Percentiles rank a stretch among this genome's conserved stretches.
phyloP scores from a whole-genome alignment of 1,140 invertebrate genomes.

The Aphelenchoides fujianensis region DNA sequence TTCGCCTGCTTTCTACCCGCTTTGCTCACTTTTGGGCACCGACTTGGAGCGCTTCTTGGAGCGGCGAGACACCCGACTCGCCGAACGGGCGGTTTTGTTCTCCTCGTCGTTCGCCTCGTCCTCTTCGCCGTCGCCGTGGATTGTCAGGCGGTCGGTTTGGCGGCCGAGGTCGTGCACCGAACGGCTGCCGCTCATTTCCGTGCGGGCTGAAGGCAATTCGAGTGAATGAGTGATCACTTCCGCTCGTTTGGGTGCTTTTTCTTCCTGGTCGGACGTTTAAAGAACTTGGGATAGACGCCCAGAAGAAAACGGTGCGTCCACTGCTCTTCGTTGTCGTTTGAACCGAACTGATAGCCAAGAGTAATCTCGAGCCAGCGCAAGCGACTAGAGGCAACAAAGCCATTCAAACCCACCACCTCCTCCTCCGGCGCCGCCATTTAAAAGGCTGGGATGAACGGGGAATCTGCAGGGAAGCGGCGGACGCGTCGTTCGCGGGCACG shows the following conservation, averaged over 20 bases:
- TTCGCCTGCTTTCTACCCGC: no score
- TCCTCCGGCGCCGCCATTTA: neutral
- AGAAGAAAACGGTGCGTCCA: no score
- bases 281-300: no score
- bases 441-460: constrained; percentile 19
- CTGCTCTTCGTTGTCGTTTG: no score
- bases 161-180: constrained; percentile 12
- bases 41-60: neutral
- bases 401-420: no score
- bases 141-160: constrained; percentile 16
- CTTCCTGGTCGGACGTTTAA: no score
- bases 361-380: no score
- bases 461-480: constrained; percentile 8
- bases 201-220: neutral
- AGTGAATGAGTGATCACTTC: no score
- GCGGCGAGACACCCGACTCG: neutral
- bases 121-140: constrained; percentile 15
- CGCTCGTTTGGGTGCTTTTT: no score
- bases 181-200: neutral
- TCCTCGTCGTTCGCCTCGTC: no score
- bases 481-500: constrained; percentile 8
- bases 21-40: neutral
- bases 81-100: constrained; percentile 16
- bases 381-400: no score
- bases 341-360: no score